These are phyloP conservation scores for Mico argentatus DNA, from an alignment of 2,797 vertebrate genomes.

Conservation along the genomic window DNA sequence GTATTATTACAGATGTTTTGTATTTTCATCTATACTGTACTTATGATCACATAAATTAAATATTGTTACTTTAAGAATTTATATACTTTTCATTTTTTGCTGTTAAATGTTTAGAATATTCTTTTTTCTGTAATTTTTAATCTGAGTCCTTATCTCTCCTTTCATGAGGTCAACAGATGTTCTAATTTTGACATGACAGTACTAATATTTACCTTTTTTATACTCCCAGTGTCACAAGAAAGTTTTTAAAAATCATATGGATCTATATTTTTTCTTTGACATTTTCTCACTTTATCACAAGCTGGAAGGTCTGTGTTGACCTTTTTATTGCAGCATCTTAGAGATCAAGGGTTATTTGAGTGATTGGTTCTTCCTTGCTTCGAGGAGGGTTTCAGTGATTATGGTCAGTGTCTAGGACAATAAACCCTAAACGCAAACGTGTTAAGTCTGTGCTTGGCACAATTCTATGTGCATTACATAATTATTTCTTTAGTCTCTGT, in stretches of 20 bases:
- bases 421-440: not conserved
- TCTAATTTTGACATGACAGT: not conserved
- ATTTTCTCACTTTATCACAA: not conserved
- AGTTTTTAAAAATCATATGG: not conserved
- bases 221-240: not conserved
- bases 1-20: not conserved
- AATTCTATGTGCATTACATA: not conserved
- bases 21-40: not conserved
- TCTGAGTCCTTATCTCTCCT: not conserved
- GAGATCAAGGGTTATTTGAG: not conserved
- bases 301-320: not conserved
- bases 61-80: not conserved
- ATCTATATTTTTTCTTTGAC: not conserved
- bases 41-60: conserved; percentile 4
- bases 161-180: not conserved
- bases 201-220: not conserved
- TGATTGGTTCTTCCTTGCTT: not conserved
- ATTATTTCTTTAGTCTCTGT: not conserved
- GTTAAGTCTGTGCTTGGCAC: not conserved
- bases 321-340: not conserved
- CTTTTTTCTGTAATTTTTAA: not conserved
- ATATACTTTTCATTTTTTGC: not conserved
- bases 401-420: not conserved
- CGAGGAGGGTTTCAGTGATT: not conserved
- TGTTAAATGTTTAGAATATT: not conserved